Evolutionary conservation across 2,113 vertebrate genomes (phyloP).

Genomic region (Sebastes schlegelii): DNA sequence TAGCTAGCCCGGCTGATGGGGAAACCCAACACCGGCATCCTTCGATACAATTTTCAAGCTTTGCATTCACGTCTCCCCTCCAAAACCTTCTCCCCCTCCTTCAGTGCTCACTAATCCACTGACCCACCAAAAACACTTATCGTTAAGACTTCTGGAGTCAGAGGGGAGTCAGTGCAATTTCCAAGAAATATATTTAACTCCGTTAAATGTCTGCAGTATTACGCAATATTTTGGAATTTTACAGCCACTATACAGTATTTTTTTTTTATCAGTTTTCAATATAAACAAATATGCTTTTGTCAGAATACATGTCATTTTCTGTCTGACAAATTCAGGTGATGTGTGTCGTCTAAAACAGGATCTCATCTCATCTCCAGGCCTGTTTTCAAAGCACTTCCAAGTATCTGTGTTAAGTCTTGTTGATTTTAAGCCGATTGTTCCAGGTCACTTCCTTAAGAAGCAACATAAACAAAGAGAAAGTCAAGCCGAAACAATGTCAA

Average conservation of each 20-base stretch:
- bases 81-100: slow-evolving; percentile 17
- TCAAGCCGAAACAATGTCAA: slow-evolving; percentile 84
- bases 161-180: slow-evolving; percentile 4
- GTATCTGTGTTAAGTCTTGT: slow-evolving; percentile 56
- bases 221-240: background rate
- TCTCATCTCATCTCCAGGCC: background rate
- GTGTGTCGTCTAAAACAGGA: no score
- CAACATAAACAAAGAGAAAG: slow-evolving; percentile 83
- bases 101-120: slow-evolving; percentile 41
- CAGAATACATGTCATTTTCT: background rate
- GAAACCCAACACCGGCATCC: slow-evolving; percentile 73
- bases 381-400: slow-evolving; percentile 60
- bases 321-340: no score
- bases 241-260: background rate
- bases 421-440: slow-evolving; percentile 81
- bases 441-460: slow-evolving; percentile 85
- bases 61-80: slow-evolving; percentile 37
- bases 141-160: slow-evolving; percentile 22
- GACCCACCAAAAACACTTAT: slow-evolving; percentile 35
- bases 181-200: background rate
- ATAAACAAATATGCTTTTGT: background rate
- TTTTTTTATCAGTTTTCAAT: background rate
- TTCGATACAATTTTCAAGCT: slow-evolving; percentile 52
- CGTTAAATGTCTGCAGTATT: background rate
- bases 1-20: slow-evolving; percentile 40